Conservation (phyloP, 2,888 invertebrate genomes). For the Tenodera sinensis region DNA sequence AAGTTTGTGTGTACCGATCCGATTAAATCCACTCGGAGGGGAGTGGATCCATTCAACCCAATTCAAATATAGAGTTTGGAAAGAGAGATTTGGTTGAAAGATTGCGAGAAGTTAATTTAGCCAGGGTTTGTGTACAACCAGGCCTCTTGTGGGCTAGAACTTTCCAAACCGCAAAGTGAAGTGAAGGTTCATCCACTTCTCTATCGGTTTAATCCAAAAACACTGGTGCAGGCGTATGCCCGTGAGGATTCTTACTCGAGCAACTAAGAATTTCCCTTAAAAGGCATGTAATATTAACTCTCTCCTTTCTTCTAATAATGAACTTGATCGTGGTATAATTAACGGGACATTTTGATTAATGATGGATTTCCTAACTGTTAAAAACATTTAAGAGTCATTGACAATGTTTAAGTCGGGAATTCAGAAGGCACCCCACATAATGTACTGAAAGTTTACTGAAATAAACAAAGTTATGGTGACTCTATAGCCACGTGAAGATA, state of each 20-base stretch:
- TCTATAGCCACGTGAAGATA: too few species aligned
- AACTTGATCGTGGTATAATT: neutral
- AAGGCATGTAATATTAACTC: neutral
- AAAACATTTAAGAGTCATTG: too few species aligned
- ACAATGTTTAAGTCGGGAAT: too few species aligned
- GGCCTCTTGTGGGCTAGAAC: neutral
- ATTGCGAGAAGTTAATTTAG: neutral
- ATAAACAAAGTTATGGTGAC: too few species aligned
- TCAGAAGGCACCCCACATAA: too few species aligned
- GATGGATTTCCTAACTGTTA: too few species aligned
- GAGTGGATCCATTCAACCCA: neutral
- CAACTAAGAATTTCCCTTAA: neutral
- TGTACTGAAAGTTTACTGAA: too few species aligned
- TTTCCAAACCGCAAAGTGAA: neutral
- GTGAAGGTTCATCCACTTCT: neutral
- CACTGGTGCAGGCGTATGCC: neutral
- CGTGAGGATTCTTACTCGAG: neutral
- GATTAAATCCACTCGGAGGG: neutral
- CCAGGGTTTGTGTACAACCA: neutral
- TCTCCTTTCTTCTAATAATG: neutral
- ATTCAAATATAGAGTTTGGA: neutral
- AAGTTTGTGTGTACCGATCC: neutral
- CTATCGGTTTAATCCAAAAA: neutral
- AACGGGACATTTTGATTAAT: neutral
- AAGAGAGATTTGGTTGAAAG: neutral